Percentiles rank a stretch among this genome's conserved stretches.
Conservation (phyloP, 2,113 vertebrate genomes). For the Uria lomvia region DNA sequence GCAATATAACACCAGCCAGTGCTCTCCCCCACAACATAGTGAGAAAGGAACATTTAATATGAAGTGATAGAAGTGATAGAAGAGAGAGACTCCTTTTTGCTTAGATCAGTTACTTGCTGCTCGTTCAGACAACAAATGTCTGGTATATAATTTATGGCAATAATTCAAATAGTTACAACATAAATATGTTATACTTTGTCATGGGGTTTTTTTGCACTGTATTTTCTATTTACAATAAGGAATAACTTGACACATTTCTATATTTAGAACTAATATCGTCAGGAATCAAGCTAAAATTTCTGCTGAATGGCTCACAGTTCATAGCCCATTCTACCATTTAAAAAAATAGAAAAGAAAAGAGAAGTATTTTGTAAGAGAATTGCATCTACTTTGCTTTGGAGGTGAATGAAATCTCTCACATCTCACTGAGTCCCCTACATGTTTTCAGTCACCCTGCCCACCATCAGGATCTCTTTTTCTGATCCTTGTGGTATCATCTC, state of each 20-base stretch:
- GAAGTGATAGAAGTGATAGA: background rate
- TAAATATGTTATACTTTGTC: background rate
- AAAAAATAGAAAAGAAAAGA: background rate
- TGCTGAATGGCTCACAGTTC: background rate
- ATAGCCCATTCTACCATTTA: background rate
- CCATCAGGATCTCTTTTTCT: background rate
- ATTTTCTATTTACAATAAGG: background rate
- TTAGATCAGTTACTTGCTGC: background rate
- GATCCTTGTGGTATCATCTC: background rate
- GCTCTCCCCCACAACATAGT: background rate
- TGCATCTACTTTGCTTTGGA: background rate
- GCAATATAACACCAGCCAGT: background rate
- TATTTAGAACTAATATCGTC: background rate
- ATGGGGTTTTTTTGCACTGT: background rate
- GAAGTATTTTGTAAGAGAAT: background rate
- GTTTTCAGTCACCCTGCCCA: background rate
- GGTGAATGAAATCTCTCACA: background rate
- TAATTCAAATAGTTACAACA: background rate
- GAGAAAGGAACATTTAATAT: background rate
- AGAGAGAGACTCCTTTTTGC: background rate
- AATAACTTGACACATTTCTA: background rate
- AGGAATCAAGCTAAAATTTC: background rate
- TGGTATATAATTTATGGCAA: background rate
- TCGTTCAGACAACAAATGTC: background rate
- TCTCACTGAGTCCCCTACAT: background rate